Conservation (phyloP, 2,888 invertebrate genomes). For the Anorthoa munda region DNA sequence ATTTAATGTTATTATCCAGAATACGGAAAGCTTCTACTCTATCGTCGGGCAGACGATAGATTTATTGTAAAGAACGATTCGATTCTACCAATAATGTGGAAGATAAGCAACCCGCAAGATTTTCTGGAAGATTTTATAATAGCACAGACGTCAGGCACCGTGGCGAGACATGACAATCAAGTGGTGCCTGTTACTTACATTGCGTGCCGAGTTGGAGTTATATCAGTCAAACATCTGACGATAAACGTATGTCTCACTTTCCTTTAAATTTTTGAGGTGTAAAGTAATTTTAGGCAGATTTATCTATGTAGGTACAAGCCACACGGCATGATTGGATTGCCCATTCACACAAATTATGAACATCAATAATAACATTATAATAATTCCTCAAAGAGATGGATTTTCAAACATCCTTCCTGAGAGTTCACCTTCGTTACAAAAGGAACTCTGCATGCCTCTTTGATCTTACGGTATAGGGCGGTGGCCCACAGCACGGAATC, state of each 20-base stretch:
- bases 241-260: conserved; percentile 83
- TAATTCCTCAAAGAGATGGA: no score
- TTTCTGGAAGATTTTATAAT: conserved; percentile 87
- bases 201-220: conserved; percentile 84
- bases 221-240: conserved; percentile 80
- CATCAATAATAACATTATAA: no score
- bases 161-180: conserved; percentile 85
- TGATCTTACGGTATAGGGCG: no score
- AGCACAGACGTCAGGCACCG: conserved; percentile 82
- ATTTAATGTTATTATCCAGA: conserved; percentile 69
- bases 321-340: no score
- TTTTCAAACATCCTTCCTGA: no score
- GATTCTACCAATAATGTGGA: conserved; percentile 90
- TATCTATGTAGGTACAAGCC: neutral
- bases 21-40: conserved; percentile 90
- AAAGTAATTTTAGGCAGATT: neutral
- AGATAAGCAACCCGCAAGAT: conserved; percentile 83
- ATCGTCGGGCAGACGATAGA: conserved; percentile 86
- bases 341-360: no score
- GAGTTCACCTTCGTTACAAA: no score
- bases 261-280: neutral
- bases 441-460: no score
- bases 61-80: conserved; percentile 91
- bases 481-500: no score
- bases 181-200: conserved; percentile 88